Evolutionary conservation across 2,113 vertebrate species (phyloP).

Genomic region (Microtus pennsylvanicus): DNA sequence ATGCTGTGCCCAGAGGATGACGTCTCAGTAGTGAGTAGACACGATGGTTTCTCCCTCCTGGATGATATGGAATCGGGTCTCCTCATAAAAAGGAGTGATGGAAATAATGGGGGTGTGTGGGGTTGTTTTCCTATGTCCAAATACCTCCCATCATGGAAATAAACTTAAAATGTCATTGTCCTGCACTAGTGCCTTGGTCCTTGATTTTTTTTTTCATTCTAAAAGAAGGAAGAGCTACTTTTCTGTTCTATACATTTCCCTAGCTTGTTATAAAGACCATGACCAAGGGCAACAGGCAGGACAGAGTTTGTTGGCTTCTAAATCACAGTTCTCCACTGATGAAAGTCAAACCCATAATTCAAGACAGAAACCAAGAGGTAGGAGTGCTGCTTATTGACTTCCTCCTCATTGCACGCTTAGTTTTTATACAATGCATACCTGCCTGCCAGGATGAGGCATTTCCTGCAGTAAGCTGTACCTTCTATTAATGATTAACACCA

Average conservation of each 20-base stretch:
- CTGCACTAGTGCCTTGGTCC: not conserved
- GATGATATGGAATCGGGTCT: not conserved
- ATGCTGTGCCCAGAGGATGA: not conserved
- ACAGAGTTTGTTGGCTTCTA: not conserved
- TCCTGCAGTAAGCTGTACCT: not conserved
- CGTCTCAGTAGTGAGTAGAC: not conserved
- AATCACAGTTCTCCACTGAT: not conserved
- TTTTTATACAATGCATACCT: not conserved
- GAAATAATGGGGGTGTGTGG: accelerated
- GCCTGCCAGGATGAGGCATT: not conserved
- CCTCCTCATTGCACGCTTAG: accelerated
- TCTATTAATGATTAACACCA: not conserved
- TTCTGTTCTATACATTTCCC: not conserved
- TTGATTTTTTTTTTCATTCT: not conserved
- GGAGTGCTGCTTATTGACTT: not conserved
- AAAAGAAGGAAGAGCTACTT: not conserved
- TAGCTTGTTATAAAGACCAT: not conserved
- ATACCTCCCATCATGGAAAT: not conserved
- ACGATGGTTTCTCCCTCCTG: accelerated
- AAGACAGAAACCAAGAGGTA: not conserved
- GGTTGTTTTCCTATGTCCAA: not conserved
- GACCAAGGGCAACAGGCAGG: not conserved
- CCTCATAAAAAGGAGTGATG: not conserved
- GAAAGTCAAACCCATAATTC: not conserved
- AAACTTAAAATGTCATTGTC: not conserved